phyloP scores from a whole-genome alignment of 2,888 invertebrate genomes.

The Xestoiulus laeticollis region DNA sequence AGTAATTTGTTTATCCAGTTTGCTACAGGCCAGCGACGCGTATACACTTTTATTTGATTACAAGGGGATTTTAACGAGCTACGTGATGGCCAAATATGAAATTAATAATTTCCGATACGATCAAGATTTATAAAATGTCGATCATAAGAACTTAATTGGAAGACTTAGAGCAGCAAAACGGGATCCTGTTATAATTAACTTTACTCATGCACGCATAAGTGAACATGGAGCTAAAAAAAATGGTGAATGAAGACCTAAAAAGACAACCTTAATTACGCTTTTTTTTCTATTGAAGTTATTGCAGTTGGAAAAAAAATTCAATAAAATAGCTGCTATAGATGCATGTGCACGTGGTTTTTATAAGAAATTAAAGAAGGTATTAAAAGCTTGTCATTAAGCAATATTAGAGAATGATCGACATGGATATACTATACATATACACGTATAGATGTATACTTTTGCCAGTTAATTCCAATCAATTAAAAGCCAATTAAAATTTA shows the following conservation, averaged over 20 bases:
- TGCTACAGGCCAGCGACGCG: neutral
- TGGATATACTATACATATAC: too few species aligned
- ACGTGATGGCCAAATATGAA: neutral
- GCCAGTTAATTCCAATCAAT: too few species aligned
- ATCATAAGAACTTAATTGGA: slow-evolving; percentile 8
- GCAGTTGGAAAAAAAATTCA: too few species aligned
- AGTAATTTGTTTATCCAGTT: neutral
- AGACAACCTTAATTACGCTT: neutral
- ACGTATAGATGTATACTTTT: too few species aligned
- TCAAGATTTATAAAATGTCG: neutral
- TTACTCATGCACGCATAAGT: neutral
- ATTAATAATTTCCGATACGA: slow-evolving; percentile 20
- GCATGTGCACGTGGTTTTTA: too few species aligned
- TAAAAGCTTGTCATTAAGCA: too few species aligned
- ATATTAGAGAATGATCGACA: too few species aligned
- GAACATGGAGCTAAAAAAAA: neutral
- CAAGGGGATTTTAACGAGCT: slow-evolving; percentile 10
- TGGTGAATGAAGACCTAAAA: neutral
- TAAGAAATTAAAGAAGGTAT: too few species aligned
- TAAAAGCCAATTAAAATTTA: too few species aligned
- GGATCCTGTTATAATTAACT: neutral
- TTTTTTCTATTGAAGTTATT: neutral
- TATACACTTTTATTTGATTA: neutral
- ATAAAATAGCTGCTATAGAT: too few species aligned
- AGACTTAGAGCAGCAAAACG: neutral